phyloP scores from a whole-genome alignment of 2,797 vertebrate genomes.

The Spinibarbus caldwelli region DNA sequence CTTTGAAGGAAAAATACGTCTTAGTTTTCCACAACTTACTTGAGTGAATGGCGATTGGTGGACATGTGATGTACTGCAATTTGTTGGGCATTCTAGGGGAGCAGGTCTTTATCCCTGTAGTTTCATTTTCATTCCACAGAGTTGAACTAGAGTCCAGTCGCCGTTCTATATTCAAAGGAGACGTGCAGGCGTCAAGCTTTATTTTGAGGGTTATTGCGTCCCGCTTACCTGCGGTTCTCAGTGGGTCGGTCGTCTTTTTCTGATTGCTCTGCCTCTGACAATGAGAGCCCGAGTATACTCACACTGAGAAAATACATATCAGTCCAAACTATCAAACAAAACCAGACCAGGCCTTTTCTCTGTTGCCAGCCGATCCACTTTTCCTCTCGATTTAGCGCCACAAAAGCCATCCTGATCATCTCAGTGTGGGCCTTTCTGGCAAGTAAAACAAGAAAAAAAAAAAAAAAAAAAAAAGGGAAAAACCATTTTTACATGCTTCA shows the following conservation, averaged over 20 bases:
- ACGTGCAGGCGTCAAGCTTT: conserved; percentile 6
- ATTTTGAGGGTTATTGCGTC: conserved; percentile 35
- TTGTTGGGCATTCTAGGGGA: not conserved
- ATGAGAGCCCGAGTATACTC: conserved; percentile 32
- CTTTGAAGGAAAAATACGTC: not conserved
- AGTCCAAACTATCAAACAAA: conserved; percentile 36
- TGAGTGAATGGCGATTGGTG: conserved; percentile 1
- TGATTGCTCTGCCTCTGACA: conserved; percentile 29
- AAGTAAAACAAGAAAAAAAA: conserved; percentile 4
- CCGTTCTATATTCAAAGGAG: conserved; percentile 25
- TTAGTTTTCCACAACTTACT: not conserved
- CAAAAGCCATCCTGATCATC: conserved; percentile 22
- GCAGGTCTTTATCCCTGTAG: conserved; percentile 31
- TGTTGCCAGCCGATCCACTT: conserved; percentile 21
- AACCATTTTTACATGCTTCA: not conserved
- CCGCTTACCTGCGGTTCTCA: conserved; percentile 25
- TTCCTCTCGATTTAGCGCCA: conserved; percentile 24
- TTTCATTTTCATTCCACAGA: conserved; percentile 15
- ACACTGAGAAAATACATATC: conserved; percentile 45
- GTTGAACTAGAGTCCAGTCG: not conserved
- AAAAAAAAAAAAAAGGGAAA: not conserved
- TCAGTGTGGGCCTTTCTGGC: conserved; percentile 18
- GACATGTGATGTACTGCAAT: not conserved
- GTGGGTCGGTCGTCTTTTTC: conserved; percentile 5
- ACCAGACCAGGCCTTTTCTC: conserved; percentile 17